Evolutionary conservation across 2,113 vertebrate species (phyloP), one percentile per base, ranked within the genome.

Genomic region (Pollimyrus isidori): DNA sequence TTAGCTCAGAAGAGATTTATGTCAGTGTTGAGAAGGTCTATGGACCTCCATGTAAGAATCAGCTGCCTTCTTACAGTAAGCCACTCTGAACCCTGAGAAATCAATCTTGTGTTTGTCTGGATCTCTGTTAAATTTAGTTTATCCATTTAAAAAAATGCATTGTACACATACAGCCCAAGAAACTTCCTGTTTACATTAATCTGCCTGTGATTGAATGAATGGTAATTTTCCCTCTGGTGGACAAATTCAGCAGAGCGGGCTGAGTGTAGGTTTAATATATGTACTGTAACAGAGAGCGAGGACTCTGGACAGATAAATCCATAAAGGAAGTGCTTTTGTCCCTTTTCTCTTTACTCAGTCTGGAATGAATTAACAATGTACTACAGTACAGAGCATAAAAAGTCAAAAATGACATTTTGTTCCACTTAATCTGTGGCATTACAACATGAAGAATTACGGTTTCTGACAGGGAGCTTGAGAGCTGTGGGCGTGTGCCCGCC

Each of bases 321-420:
- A 4, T 45, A 83, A 45, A 83, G 73, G 88, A 83, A 83, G 88
- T 19, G 69, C 15, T 26, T 49, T 39, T 39, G 35, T 42, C 3
- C 73, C 42, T 19, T 19, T 42, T 19, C 73, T 35, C 73, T 39
- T 42, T 30, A 50, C 56, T 48, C 80, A n/a, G 69, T 87, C 83
- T 87, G 89, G 89, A 89, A 69, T 15, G n/a, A 62, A 86, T 89
- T 65, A 45, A 62, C 49, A 49, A 89, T 50, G 39, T 39, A 73
- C 10, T 30, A 48, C 85, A 89, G 76, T 49, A 39, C 73, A 84
- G 50, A 84, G 52, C 48, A 56, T 52, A 26, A 42, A 80, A 23
- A 88, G 87, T 53, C 26, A 39, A 89, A 89, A 89, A 83, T 21
- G 15, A 56, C 49, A 49, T 86, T 89, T 26, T 52, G 45, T 86